Conservation (phyloP, 2,888 invertebrate species). For the Acronicta leporina region DNA sequence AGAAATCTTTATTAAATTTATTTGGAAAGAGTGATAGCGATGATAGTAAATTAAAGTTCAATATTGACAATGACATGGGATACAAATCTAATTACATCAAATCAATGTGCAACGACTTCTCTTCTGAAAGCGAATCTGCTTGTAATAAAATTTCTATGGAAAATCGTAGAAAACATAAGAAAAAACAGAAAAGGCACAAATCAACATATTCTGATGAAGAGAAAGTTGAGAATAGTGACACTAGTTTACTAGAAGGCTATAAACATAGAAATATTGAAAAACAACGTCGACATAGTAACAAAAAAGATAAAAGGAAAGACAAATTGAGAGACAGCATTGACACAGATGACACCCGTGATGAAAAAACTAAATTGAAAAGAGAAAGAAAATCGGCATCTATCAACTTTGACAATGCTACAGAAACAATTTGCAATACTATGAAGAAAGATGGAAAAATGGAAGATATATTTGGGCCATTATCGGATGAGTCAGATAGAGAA, state of each 20-base stretch:
- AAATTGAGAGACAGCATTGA: slow-evolving; percentile 87
- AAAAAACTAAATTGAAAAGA: slow-evolving; percentile 90
- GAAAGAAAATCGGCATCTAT: slow-evolving; percentile 80
- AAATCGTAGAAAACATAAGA: slow-evolving; percentile 94
- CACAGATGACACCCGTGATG: slow-evolving; percentile 82
- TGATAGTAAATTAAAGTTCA: slow-evolving; percentile 79
- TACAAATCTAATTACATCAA: slow-evolving; percentile 74
- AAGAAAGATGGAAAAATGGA: slow-evolving; percentile 95
- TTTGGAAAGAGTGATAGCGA: slow-evolving; percentile 86
- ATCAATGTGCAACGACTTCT: slow-evolving; percentile 78
- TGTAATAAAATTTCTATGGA: slow-evolving; percentile 83
- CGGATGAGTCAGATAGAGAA: slow-evolving; percentile 91
- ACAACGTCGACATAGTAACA: slow-evolving; percentile 85
- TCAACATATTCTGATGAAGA: slow-evolving; percentile 90
- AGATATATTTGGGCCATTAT: slow-evolving; percentile 95
- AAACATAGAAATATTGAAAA: slow-evolving; percentile 86
- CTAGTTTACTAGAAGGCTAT: slow-evolving; percentile 60
- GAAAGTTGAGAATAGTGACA: slow-evolving; percentile 77
- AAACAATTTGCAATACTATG: slow-evolving; percentile 68
- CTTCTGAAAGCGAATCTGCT: slow-evolving; percentile 84
- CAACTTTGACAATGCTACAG: slow-evolving; percentile 68
- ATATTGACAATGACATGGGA: slow-evolving; percentile 74
- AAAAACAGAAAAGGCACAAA: slow-evolving; percentile 94
- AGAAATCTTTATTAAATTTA: slow-evolving; percentile 78
- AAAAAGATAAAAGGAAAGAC: slow-evolving; percentile 90